Conservation (phyloP, 2,113 vertebrate genomes). For the Arenaria interpres region DNA sequence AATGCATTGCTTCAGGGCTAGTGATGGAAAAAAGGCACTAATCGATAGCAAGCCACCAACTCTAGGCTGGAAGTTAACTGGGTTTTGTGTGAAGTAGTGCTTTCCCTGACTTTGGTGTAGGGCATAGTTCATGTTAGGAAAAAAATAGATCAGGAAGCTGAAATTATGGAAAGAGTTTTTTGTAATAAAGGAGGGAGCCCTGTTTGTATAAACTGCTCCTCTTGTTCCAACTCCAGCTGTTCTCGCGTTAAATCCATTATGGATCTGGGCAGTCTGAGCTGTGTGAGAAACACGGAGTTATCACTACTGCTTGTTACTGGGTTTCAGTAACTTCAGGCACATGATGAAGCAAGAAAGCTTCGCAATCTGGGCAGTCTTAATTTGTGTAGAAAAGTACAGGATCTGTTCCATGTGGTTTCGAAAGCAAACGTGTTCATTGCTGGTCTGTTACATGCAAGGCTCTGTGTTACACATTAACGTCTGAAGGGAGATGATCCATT, state of each 20-base stretch:
- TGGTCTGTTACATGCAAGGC: background rate
- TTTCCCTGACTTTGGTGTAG: background rate
- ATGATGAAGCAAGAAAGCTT: background rate
- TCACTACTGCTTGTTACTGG: background rate
- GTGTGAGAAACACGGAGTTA: background rate
- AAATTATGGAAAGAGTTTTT: background rate
- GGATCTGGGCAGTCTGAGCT: background rate
- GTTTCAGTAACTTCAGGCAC: background rate
- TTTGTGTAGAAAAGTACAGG: background rate
- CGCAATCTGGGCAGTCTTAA: background rate
- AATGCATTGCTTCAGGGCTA: conserved; percentile 27
- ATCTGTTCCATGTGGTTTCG: background rate
- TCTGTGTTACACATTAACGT: background rate
- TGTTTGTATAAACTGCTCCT: background rate
- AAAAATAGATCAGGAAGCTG: background rate
- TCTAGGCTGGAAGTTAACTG: conserved; percentile 8
- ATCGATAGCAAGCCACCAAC: background rate
- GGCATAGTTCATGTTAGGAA: background rate
- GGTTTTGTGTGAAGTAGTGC: background rate
- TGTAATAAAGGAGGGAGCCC: background rate
- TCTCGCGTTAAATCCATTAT: background rate
- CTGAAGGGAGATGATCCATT: background rate
- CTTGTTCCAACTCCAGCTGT: background rate
- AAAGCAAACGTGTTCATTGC: background rate
- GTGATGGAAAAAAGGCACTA: conserved; percentile 7